Base-by-base conservation (phyloP, 2,888 invertebrate genomes). In the Linyphia triangularis region DNA sequence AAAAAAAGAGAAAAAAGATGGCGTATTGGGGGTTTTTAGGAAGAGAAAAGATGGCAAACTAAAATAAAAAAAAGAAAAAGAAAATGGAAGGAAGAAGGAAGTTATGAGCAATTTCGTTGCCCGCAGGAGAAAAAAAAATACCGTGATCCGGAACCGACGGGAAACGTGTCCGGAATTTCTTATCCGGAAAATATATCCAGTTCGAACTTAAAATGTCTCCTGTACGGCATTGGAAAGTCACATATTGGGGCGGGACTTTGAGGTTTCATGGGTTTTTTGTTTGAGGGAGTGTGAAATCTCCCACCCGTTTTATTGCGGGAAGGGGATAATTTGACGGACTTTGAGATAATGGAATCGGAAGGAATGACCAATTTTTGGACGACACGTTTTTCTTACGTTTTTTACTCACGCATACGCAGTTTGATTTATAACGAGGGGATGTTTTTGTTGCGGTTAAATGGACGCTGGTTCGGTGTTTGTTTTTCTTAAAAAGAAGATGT, bases 131-230 rank as follows among this genome's bases (percentile, higher is more conserved):
- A 22, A 51, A 59, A 75, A 59, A 61, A 75, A 24, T n/a, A 40
- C 33, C 59, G 69, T 70, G 81, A 81, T 70, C 70, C 69, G 37
- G 59, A 69, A 51, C 70, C 69, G 16, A 59, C 33, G 30, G 28
- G 24, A 43, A 63, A 81, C 70, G 69, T 81, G 81, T 81, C 81
- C 37, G 33, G 81, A 24, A 70, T 70, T 69, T 51, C 51, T 69
- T 59, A 24, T 70, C 57, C 81, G 24, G 37, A 69, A 67, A 43
- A 33, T 67, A 81, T 37, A 81, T 70, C 59, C 81, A 81, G 69
- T 81, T 59, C 69, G 33, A 69, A 69, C 37, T 69, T 69, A 28
- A 51, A 75, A 33, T 40, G 33, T 37, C 37, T 22, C 33, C 9
- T 33, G 69, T 37, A 40, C n/a, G 51, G 51, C 5, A 78, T 28